Evolutionary conservation across 2,888 invertebrate species (phyloP), one percentile per base, ranked within the genome.

Genomic region (Caenorhabditis sulstoni): DNA sequence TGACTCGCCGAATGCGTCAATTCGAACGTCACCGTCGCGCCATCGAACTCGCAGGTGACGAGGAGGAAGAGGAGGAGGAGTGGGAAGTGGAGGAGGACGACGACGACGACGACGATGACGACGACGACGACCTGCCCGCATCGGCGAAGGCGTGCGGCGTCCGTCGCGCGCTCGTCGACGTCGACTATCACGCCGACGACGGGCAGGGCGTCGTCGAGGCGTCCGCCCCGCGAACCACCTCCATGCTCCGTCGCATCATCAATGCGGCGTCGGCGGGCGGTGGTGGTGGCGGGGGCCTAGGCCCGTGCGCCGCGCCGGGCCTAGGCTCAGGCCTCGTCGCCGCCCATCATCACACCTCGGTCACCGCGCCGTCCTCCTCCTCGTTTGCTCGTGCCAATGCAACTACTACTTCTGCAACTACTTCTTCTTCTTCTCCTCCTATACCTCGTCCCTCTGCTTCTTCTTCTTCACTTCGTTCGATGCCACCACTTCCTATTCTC

Each of bases 11-110:
- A 53, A 89, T 89, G 81, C 73, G 86, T 20, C 85, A 87, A 58
- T 89, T 84, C 77, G 89, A 89, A 59, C 71, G 88, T 39, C 89
- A 89, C 59, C 83, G 84, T 50, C 76, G 81, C 47, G 89, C 89
- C 9, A 84, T 89, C 49, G 86, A 88, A 61, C 79, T 86, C 64
- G 89, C 89, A 86, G 89, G 89, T 88, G 88, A 86, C 52, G 73
- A 75, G 41, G 79, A 71, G 22, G 64, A 65, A 65, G 84, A 81
- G 49, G 73, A 73, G 29, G 65, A 62, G 44, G 84, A 84, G 45
- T 76, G 76, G n/a, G 66, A 70, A 3, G 49, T 62, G 41, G 79
- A 71, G 22, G 44, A 52, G 29, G 84, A 81, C 52, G 83, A 70
- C 29, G 80, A 75, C 44, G 77, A 44, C 45, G 80, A 58, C 20